Base-by-base conservation (phyloP, 2,888 invertebrate species). In the Drosophila nigricruria region DNA sequence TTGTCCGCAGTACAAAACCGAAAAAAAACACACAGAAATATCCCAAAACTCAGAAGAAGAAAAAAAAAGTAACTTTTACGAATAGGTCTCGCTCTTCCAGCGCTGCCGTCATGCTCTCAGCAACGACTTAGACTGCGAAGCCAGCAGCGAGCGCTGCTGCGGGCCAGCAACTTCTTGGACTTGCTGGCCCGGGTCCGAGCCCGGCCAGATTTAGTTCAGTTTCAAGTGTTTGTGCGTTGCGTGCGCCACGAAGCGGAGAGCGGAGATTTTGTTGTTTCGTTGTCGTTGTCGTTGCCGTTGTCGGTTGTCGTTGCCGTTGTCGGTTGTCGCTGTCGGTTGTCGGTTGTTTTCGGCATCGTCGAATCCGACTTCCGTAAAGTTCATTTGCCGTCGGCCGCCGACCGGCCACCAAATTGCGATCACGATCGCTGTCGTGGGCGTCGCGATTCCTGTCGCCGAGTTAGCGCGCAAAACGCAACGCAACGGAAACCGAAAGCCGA, bases 191-290 rank as follows among this genome's bases (percentile, higher is more conserved):
- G 88, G 86, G 90, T 90, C 88, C 90, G 88, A 83, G 90, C 90
- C 82, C 63, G 81, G 82, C 80, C 81, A 91, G 88, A 90, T 90
- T 91, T 91, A 91, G 91, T 91, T 91, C 91, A 90, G 90, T 91
- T 91, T 92, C 90, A 90, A 92, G 92, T 91, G 92, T 92, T 89
- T 90, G 90, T 90, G 92, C 91, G 91, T 91, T 90, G 90, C 92
- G 91, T 91, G 92, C 91, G 91, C 84, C 87, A 85, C 83, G 76
- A 82, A 89, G 85, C 83, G 88, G 76, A 59, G 83, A 89, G 77
- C 90, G 90, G 73, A 85, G 75, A 81, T 53, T 65, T 70, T 82
- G 59, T 64, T 70, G 77, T 60, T 73, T 73, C 36, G 56, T 58
- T 49, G 69, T 60, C 57, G 42, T 34, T 36, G 66, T 65, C 59